Base-by-base conservation (phyloP, 2,888 invertebrate genomes). In the Seira sanloemensis region DNA sequence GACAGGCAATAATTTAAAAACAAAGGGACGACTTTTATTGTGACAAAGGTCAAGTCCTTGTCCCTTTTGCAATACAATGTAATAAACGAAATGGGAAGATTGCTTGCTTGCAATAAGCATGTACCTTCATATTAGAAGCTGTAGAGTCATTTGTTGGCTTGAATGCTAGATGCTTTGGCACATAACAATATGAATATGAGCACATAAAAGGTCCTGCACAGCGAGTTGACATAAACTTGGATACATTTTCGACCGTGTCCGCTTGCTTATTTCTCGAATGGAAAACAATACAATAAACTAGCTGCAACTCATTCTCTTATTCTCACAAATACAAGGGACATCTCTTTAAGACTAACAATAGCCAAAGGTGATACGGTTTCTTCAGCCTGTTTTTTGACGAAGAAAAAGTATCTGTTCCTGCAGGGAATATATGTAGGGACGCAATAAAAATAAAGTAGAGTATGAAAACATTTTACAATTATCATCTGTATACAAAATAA, bases 21-120 rank as follows among this genome's bases (percentile, higher is more conserved):
- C 37, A 37, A n/a, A 50, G 16, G 50, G 66, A 65, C n/a, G 37
- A 37, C 26, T 78, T 24, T 46, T 18, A 37, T 71, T 69, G 78
- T 78, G 78, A 78, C 78, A 78, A 78, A 78, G 78, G 77, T 77
- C 77, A 68, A 78, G 78, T 78, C 78, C 78, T 78, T 69, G 69
- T 27, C 54, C 37, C 21, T 78, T 69, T 62, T 62, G 62, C 62
- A 62, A 62, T 9, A 62, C 21, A 21, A 62, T 16, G 5, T 9
- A 58, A 58, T 16, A 37, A 7, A 18, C n/a, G 58, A 16, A 58
- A 58, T 7, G n/a, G 58, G 58, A 9, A 21, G 62, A 62, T 2
- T 16, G 50, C 12, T 7, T 37, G 50, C n/a, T 21, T 7, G 21
- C 62, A 62, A 62, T 21, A 62, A 62, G 18, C 5, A 58, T n/a